phyloP scores from a whole-genome alignment of 2,888 invertebrate genomes.

The Spodoptera exigua region DNA sequence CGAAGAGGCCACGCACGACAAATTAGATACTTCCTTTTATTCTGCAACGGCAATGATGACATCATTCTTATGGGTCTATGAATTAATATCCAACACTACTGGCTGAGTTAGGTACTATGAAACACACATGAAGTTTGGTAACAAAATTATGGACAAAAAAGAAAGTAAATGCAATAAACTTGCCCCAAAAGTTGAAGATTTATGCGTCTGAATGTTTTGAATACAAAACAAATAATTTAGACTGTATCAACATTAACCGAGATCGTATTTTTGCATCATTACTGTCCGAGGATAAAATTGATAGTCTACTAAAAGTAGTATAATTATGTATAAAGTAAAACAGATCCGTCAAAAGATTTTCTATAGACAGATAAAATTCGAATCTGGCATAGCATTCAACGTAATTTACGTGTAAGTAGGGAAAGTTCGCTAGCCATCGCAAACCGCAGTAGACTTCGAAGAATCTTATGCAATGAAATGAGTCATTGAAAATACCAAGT shows the following conservation, averaged over 20 bases:
- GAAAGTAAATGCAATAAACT: conserved; percentile 2
- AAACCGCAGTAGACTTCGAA: conserved; percentile 6
- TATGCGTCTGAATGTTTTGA: conserved; percentile 15
- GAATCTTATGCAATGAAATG: conserved; percentile 12
- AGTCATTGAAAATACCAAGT: conserved; percentile 13
- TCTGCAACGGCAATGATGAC: conserved; percentile 56
- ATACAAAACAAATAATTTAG: conserved; percentile 28
- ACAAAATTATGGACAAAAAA: neutral
- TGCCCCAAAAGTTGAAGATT: conserved; percentile 12
- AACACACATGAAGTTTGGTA: conserved; percentile 2
- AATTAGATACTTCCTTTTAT: conserved; percentile 67
- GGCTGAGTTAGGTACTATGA: conserved; percentile 30
- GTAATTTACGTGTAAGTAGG: conserved; percentile 28
- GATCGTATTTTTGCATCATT: conserved; percentile 34
- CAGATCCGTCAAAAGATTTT: conserved; percentile 30
- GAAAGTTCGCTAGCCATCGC: conserved; percentile 37
- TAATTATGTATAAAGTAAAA: conserved; percentile 11
- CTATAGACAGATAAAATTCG: conserved; percentile 18
- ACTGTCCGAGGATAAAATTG: conserved; percentile 28
- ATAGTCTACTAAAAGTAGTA: conserved; percentile 35
- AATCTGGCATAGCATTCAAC: conserved; percentile 18
- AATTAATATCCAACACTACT: conserved; percentile 55
- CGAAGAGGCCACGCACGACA: conserved; percentile 62
- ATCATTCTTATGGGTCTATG: conserved; percentile 57
- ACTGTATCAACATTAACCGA: conserved; percentile 11